Conservation (phyloP, 2,888 invertebrate species). For the Bimastos eiseni region DNA sequence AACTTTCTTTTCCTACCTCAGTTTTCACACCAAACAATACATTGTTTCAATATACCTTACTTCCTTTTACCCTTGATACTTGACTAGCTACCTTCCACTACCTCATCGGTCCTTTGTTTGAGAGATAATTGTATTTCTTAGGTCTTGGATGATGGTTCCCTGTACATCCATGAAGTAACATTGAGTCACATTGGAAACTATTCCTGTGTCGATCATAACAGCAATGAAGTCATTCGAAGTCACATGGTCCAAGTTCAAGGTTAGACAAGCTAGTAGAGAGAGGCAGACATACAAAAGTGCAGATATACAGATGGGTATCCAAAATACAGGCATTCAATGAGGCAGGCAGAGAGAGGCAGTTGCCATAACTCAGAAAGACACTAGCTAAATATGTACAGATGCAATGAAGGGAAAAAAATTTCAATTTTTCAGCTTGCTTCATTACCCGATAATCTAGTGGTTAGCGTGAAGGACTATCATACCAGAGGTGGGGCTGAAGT, state of each 20-base stretch:
- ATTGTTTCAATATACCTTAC: background rate
- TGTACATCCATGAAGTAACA: slow-evolving; percentile 73
- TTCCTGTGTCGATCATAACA: slow-evolving; percentile 75
- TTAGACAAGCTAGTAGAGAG: slow-evolving; percentile 57
- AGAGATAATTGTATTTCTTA: slow-evolving; percentile 53
- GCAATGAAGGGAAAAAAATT: background rate
- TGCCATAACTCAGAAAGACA: background rate
- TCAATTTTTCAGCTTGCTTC: background rate
- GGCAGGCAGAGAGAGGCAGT: background rate
- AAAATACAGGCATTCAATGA: background rate
- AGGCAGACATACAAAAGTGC: background rate
- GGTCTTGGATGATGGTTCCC: slow-evolving; percentile 75
- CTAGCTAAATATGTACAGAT: background rate
- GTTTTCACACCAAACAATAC: background rate
- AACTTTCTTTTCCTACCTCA: background rate
- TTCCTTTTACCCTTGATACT: background rate
- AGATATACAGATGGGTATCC: background rate
- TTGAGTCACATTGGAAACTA: slow-evolving; percentile 78
- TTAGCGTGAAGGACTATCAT: background rate
- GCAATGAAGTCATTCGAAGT: slow-evolving; percentile 75
- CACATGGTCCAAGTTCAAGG: slow-evolving; percentile 76
- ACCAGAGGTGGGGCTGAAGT: background rate
- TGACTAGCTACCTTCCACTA: background rate
- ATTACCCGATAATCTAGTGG: background rate
- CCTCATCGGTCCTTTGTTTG: background rate